A percentile compares a stretch with the other conserved stretches of the same genome.
Conservation (phyloP, 2,888 invertebrate species). For the Rhopalosiphum nymphaeae region DNA sequence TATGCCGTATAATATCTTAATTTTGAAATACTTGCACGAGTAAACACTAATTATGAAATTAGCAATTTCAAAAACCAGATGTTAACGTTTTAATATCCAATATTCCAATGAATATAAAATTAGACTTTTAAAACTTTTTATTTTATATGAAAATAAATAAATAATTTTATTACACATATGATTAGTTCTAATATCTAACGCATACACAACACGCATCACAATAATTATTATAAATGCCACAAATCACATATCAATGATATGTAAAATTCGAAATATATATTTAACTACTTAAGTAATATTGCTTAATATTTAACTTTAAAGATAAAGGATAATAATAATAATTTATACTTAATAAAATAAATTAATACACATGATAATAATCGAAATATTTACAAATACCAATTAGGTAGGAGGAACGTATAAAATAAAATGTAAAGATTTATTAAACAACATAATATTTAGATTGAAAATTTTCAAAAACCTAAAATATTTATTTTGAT, state of each 20-base stretch:
- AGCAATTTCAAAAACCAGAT: not conserved
- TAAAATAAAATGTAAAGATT: not conserved
- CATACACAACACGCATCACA: not conserved
- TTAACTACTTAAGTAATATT: not conserved
- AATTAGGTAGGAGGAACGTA: not conserved
- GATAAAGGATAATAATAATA: not conserved
- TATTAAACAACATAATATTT: not conserved
- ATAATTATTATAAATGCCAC: not conserved
- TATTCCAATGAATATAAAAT: not conserved
- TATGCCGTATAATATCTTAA: not conserved
- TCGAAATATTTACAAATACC: not conserved
- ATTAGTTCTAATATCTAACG: not conserved
- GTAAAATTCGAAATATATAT: not conserved
- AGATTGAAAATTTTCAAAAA: no score
- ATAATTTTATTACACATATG: not conserved
- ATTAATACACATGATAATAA: not conserved
- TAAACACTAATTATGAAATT: constrained; percentile 2
- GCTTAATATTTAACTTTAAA: no score
- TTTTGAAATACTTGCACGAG: not conserved
- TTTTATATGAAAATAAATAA: not conserved
- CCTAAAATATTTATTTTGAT: not conserved
- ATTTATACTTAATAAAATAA: not conserved
- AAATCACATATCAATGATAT: not conserved
- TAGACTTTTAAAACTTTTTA: not conserved
- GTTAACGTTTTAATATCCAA: not conserved